Conservation (phyloP, 2,797 vertebrate genomes). For the Eulemur rubriventer region DNA sequence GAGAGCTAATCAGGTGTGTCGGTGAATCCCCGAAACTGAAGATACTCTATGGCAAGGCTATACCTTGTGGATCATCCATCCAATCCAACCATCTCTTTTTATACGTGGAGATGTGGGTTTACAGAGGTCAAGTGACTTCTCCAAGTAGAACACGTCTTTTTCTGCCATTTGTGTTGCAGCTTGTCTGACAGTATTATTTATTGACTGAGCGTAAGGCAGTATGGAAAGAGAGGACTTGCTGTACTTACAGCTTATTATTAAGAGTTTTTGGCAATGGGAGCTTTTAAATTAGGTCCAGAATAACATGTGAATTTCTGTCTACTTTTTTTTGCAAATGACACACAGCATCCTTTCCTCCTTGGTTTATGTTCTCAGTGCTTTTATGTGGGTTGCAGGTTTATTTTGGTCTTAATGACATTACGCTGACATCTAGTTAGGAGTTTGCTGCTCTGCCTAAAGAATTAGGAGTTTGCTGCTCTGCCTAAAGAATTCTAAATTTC, state of each 20-base stretch:
- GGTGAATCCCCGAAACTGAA: not conserved
- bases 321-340: not conserved
- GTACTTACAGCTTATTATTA: not conserved
- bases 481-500: constrained; percentile 58
- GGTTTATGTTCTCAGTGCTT: not conserved
- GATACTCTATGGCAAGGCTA: not conserved
- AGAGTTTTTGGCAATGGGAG: not conserved
- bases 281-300: not conserved
- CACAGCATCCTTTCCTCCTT: not conserved
- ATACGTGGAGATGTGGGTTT: not conserved
- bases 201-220: not conserved
- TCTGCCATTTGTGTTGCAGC: not conserved
- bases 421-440: constrained; percentile 20
- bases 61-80: not conserved
- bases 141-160: not conserved
- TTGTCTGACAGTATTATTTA: not conserved
- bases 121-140: not conserved
- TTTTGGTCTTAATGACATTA: constrained; percentile 53
- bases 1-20: not conserved
- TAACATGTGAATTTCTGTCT: not conserved
- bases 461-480: constrained; percentile 31
- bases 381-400: not conserved
- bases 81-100: not conserved
- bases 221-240: not conserved
- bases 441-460: constrained; percentile 40